Evolutionary conservation across 2,113 vertebrate species (phyloP).

Genomic region (Bubo blakistoni): DNA sequence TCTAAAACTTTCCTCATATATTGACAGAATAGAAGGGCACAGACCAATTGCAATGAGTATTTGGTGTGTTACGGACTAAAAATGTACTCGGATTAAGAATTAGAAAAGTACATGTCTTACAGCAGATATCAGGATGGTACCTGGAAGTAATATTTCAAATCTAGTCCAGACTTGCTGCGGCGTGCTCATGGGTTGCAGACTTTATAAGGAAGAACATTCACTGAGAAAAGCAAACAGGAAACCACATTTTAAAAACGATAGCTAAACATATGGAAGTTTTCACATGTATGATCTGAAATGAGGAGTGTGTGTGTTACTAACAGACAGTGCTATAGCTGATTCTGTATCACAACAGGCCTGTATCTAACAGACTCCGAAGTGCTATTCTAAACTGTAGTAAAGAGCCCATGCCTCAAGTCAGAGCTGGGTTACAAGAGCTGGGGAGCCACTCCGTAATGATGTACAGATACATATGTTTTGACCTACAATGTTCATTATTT

Average conservation of each 20-base stretch:
- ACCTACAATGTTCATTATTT: neutral
- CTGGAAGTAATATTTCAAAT: neutral
- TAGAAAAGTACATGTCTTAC: neutral
- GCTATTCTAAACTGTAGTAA: neutral
- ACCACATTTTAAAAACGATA: conserved; percentile 19
- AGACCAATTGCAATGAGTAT: neutral
- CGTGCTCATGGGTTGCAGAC: neutral
- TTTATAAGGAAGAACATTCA: neutral
- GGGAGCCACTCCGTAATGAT: neutral
- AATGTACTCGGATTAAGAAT: neutral
- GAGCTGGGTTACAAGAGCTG: neutral
- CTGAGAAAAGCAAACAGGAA: conserved; percentile 36
- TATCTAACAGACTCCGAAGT: neutral
- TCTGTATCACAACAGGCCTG: neutral
- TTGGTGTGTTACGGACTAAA: neutral
- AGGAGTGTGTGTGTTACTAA: neutral
- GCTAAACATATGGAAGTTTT: conserved; percentile 29
- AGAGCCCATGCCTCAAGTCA: neutral
- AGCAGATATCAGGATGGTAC: neutral
- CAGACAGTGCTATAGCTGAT: neutral
- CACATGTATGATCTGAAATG: neutral
- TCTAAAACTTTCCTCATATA: neutral
- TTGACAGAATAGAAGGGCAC: neutral
- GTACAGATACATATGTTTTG: neutral
- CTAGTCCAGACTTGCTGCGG: neutral